Conservation (phyloP, 2,797 vertebrate species). For the Gymnopithys bicolor region DNA sequence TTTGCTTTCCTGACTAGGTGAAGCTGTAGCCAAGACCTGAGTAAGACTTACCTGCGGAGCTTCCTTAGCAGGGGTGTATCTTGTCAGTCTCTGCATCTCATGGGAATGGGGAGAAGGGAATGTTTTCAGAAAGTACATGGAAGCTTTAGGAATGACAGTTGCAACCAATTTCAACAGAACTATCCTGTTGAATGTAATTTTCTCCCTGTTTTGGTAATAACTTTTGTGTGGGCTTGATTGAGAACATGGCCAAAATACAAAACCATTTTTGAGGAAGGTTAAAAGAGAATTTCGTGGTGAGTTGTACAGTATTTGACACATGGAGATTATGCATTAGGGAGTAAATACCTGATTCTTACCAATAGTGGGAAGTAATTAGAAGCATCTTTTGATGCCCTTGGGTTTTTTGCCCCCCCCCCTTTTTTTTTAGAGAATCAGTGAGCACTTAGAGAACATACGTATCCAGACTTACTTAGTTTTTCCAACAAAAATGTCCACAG, state of each 20-base stretch:
- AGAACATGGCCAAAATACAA: not conserved
- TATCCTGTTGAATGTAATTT: not conserved
- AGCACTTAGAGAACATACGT: not conserved
- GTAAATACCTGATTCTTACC: not conserved
- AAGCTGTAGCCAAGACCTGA: not conserved
- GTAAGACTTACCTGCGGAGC: not conserved
- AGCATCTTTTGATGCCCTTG: not conserved
- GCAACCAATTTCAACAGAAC: not conserved
- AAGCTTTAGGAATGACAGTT: not conserved
- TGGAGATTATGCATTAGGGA: not conserved
- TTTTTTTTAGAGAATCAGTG: not conserved
- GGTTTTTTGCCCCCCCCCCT: not conserved
- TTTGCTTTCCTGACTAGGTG: not conserved
- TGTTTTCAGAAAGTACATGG: slow-evolving; percentile 28
- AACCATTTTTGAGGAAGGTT: not conserved
- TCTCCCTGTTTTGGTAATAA: not conserved
- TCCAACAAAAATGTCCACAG: not conserved
- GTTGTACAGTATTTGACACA: not conserved
- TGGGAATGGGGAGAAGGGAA: not conserved
- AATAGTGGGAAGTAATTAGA: not conserved
- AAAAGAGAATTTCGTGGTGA: not conserved
- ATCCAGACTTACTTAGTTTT: not conserved
- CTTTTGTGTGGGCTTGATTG: not conserved
- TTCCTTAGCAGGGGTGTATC: not conserved
- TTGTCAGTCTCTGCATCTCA: not conserved